Base-by-base conservation (phyloP, 2,113 vertebrate genomes). In the Puma concolor region DNA sequence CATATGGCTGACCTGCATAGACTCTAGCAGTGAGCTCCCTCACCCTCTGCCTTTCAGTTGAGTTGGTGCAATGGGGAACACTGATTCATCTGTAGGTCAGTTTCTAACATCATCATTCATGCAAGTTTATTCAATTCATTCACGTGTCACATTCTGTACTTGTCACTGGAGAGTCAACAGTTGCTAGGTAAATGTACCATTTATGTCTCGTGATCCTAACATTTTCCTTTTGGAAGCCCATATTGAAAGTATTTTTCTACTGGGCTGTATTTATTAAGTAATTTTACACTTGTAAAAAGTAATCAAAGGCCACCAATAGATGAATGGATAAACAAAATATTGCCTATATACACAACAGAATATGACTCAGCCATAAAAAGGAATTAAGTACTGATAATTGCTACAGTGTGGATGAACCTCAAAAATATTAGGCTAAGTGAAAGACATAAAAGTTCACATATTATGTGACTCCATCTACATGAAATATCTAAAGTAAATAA, bases 151-250 rank as follows among this genome's bases (percentile, higher is more conserved):
- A 63, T 31, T 85, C n/a, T 87, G 12, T 69, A 19, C 36, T 64
- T 36, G 52, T 66, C 54, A 79, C 27, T 71, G 16, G 63, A 50
- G 27, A 72, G 57, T 31, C 52, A 66, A 6, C 23, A n/a, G 13
- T 63, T 72, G 60, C 19, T 77, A 96, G 44, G 80, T 86, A 88
- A 66, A 25, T 41, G 25, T 23, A 90, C 71, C 89, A 3, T 82
- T 93, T 41, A 57, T 23, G 9, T 83, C 36, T 91, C 19, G 64
- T 50, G 11, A 41, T 93, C 19, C 4, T 50, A 93, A 60, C 6
- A 76, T 77, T 93, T 93, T 88, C 25, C 25, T 13, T 89, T 77
- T 79, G 90, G 60, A 95, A 86, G 90, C n/a, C 13, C 60, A 93
- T 38, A 27, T 72, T 94, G 63, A 88, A 91, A 93, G 25, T 63